Evolutionary conservation across 1,140 invertebrate genomes (phyloP), one percentile per base, ranked within the genome.

Genomic region (Euura lappo): DNA sequence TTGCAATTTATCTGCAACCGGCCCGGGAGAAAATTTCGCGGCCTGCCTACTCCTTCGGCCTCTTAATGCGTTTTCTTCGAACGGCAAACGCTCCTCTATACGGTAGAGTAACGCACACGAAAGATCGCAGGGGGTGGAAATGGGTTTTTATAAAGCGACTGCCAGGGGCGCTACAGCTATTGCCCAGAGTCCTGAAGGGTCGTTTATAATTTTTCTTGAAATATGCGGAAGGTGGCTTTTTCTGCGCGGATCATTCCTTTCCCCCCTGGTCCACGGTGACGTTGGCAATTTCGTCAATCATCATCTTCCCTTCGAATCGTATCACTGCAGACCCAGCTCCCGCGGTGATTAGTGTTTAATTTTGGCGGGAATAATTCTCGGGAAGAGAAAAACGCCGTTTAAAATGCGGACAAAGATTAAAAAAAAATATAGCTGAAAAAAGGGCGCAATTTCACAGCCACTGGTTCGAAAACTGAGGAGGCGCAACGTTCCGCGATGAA

Each of bases 1-100:
- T 79, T 77, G 78, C 76, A 77, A 80, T 83, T 82, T 79, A 81
- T 80, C 77, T 70, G 64, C 74, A 74, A 80, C 77, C 72, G 71
- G 46, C 68, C n/a, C 2, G 66, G 44, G 60, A 28, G 43, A 46
- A 5, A 44, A 28, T 45, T 42, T 66, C 42, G 5, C 13, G 71
- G 28, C 28, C 28, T 28, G 28, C 28, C 28, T 28, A 28, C 28
- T 28, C 28, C 28, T 28, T 28, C 28, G 28, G 28, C 28, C 28
- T 28, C 28, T 28, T 28, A 28, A 28, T 28, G 28, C 28, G 28
- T 28, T 28, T 28, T 28, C 28, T 28, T 28, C 28, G 28, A 1
- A 71, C 10, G 44, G 45, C n/a, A 13, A 51, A 64, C 11, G 68
- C 44, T 69, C 68, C n/a, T 44, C 44, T 7, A 66, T 69, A 45